Conservation (phyloP, 2,113 vertebrate genomes). For the Passer montanus region DNA sequence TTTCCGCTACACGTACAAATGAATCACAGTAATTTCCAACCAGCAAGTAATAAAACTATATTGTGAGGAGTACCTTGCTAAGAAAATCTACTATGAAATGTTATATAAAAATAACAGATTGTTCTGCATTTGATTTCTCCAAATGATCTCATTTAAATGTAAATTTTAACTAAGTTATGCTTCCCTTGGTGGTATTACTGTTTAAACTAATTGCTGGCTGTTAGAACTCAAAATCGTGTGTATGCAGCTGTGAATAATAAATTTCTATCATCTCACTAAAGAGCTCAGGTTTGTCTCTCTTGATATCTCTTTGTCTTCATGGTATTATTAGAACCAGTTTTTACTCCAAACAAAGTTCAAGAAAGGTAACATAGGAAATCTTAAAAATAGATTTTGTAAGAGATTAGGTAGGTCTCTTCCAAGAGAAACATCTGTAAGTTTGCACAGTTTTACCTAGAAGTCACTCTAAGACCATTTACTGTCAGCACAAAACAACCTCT, state of each 20-base stretch:
- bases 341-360: not conserved
- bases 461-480: not conserved
- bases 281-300: constrained; percentile 4
- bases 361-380: not conserved
- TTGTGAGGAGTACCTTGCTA: constrained; percentile 42
- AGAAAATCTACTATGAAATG: constrained; percentile 47
- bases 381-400: not conserved
- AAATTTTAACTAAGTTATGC: constrained; percentile 69
- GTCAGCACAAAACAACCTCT: not conserved
- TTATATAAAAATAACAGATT: constrained; percentile 67
- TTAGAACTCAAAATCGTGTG: constrained; percentile 64
- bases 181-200: constrained; percentile 60
- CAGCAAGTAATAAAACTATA: constrained; percentile 38
- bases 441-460: not conserved
- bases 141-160: constrained; percentile 72
- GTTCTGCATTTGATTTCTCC: constrained; percentile 61
- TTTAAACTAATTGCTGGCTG: constrained; percentile 70
- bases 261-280: constrained; percentile 23
- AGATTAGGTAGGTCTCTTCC: not conserved
- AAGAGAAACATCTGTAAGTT: not conserved
- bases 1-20: not conserved
- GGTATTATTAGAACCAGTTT: not conserved
- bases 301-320: constrained; percentile 16
- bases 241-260: constrained; percentile 61
- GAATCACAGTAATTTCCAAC: constrained; percentile 17